Percentiles rank a stretch among this genome's conserved stretches.
Evolutionary conservation across 2,888 invertebrate genomes (phyloP).

Genomic region (Eristalis arbustorum): DNA sequence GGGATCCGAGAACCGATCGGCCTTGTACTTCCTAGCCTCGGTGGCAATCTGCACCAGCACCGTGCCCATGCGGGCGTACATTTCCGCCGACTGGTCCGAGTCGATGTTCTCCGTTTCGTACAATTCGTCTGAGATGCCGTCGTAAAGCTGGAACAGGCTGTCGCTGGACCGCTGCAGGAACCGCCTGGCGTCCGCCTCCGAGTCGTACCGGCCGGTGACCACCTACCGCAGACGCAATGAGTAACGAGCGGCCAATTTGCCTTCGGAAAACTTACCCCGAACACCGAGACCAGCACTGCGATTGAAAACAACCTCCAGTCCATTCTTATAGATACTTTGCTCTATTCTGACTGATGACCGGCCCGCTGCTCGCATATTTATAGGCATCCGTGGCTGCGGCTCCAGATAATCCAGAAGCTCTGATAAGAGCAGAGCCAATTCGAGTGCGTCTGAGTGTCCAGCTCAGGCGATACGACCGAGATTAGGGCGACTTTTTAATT

Average conservation of each 20-base stretch:
- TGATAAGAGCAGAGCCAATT: neutral
- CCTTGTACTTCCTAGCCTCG: slow-evolving; percentile 82
- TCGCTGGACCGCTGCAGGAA: neutral
- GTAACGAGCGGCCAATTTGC: neutral
- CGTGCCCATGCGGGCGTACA: slow-evolving; percentile 71
- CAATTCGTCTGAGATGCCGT: neutral
- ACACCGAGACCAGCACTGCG: neutral
- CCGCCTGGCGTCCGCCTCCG: neutral
- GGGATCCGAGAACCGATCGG: slow-evolving; percentile 70
- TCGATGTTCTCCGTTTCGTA: neutral
- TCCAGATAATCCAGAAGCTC: neutral
- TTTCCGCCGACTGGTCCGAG: neutral
- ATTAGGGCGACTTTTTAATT: too few relatives aligned
- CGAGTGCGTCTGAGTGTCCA: neutral
- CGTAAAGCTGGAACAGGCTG: neutral
- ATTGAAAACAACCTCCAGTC: neutral
- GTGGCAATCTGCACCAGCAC: slow-evolving; percentile 78
- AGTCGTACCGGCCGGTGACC: neutral
- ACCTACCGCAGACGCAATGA: neutral
- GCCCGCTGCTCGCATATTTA: neutral
- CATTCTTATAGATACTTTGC: neutral
- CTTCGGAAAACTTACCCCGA: neutral
- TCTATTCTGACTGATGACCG: neutral
- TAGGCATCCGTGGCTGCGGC: neutral
- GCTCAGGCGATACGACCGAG: neutral